phyloP scores from a whole-genome alignment of 2,797 vertebrate genomes.

The Eremophila alpestris region DNA sequence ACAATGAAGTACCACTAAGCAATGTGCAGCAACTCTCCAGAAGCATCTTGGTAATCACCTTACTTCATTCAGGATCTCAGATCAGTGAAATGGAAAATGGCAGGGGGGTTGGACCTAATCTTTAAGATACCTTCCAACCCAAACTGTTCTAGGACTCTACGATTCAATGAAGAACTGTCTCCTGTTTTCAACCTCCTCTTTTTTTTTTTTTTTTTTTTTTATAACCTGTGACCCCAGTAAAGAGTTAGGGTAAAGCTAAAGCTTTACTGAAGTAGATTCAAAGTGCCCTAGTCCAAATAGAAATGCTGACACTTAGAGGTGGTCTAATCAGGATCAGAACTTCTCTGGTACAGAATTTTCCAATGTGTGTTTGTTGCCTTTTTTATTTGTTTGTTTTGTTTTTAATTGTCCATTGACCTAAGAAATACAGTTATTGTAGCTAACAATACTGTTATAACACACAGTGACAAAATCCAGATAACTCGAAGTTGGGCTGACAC shows the following conservation, averaged over 20 bases:
- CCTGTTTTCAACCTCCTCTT: background rate
- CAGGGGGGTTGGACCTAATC: background rate
- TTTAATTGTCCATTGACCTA: background rate
- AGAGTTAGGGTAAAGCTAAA: background rate
- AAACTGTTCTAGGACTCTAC: background rate
- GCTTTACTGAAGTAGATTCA: background rate
- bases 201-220: background rate
- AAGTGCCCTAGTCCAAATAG: background rate
- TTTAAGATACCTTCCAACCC: background rate
- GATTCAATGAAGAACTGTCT: background rate
- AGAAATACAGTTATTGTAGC: conserved; percentile 40
- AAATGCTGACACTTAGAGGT: background rate
- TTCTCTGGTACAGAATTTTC: background rate
- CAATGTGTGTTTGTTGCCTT: background rate
- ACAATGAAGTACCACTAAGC: background rate
- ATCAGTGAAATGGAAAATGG: background rate
- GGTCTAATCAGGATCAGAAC: background rate
- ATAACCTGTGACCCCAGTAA: background rate
- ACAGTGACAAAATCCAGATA: conserved; percentile 64
- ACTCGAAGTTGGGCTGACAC: conserved; percentile 46
- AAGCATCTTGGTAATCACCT: background rate
- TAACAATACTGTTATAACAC: conserved; percentile 48
- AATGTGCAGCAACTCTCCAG: background rate
- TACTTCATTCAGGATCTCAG: background rate
- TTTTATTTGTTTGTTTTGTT: conserved; percentile 5